Evolutionary conservation across 1,140 invertebrate species (phyloP), one percentile per base, ranked within the genome.

Genomic region (Hormaphis cornu): DNA sequence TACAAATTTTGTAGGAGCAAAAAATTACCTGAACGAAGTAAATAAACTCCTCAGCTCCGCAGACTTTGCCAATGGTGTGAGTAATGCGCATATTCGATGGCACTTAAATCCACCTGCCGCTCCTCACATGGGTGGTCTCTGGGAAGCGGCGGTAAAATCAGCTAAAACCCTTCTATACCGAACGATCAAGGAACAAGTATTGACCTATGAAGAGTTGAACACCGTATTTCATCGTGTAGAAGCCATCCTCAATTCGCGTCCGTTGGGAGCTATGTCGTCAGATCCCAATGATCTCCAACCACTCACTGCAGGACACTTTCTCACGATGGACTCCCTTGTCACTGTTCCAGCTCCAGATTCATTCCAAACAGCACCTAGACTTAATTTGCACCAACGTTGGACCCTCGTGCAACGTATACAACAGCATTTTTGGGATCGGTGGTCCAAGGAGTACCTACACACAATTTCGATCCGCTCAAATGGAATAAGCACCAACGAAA

Each of bases 231-330:
- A 40, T 48, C 71, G 75, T 72, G 73, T 78, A 14, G 77, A 78
- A 73, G 76, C 76, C 3, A 72, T 72, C 40, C 69, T 79, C 33
- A 79, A 79, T 69, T 78, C 75, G 2, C 53, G 77, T 9, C 77
- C 77, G 8, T 50, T 78, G 18, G 16, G 40, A 12, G 10, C 35
- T 7, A 14, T 69, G 30, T 50, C 42, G 16, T n/a, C 35, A 20
- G 74, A 79, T 72, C 40, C 66, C 10, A 18, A 66, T 10, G 72
- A 74, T 26, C 22, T 71, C 2, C 18, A 54, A 26, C 69, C 71
- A 42, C 70, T 79, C 2, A 76, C 78, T 5, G 76, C 77, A 24
- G 74, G 72, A 22, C 75, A 78, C 54, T 77, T 76, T 40, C 72
- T 77, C 0, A 75, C 76, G 24, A 72, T 73, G 10, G 61, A 72